Percentiles rank a stretch among this genome's conserved stretches.
phyloP scores from a whole-genome alignment of 2,113 vertebrate species.

The Gadus macrocephalus region DNA sequence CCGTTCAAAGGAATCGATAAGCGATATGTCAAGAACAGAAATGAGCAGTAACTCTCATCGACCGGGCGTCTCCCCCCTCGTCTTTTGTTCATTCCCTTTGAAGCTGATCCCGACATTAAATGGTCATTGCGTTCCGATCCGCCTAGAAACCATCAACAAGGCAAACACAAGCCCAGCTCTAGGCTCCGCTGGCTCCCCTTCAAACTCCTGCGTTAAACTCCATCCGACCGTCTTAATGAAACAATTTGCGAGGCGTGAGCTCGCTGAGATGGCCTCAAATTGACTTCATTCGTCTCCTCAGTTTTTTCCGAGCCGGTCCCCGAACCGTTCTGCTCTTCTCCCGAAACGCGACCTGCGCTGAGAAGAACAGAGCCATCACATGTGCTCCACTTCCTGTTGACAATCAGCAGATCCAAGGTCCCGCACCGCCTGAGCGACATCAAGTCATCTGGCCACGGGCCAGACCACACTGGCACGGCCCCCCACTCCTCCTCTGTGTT shows the following conservation, averaged over 20 bases:
- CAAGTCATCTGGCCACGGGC: no score
- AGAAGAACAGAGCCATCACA: neutral
- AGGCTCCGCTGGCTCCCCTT: no score
- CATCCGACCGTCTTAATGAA: neutral
- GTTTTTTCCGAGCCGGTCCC: neutral
- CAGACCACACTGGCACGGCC: neutral
- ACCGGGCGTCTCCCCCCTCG: neutral
- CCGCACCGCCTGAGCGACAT: neutral
- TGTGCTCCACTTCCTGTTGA: constrained; percentile 19
- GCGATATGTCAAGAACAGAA: neutral
- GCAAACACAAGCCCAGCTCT: no score
- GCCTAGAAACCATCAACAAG: no score
- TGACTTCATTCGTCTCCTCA: neutral
- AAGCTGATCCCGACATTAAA: neutral
- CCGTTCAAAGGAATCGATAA: neutral
- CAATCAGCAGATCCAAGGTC: neutral
- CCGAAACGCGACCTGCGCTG: neutral
- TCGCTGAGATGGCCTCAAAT: neutral
- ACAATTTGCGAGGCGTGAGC: neutral
- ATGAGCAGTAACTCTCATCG: neutral
- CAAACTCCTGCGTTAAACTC: neutral
- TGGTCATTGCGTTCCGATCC: no score
- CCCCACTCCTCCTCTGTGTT: neutral
- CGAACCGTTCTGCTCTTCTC: neutral
- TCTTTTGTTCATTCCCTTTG: neutral